Conservation (phyloP, 2,797 vertebrate genomes). For the Hemitrygon akajei region DNA sequence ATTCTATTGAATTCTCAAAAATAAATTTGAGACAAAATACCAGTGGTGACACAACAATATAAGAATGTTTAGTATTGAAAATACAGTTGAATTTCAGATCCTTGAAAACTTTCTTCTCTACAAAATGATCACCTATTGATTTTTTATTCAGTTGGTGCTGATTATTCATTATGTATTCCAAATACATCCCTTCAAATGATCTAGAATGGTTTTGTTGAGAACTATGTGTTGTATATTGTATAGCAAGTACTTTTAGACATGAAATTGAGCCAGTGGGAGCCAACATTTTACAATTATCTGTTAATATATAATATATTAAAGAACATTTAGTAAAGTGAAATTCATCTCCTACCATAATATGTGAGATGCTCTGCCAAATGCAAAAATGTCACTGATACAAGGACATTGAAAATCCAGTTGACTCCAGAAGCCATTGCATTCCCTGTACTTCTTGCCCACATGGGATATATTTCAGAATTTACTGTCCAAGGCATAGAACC, state of each 20-base stretch:
- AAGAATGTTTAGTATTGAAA: too few species aligned
- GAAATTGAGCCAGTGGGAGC: too few species aligned
- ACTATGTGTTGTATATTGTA: not conserved
- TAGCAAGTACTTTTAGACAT: not conserved
- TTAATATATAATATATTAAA: not conserved
- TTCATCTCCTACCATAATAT: conserved; percentile 75
- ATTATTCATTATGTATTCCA: not conserved
- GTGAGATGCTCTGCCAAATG: conserved; percentile 89
- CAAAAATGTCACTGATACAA: conserved; percentile 90
- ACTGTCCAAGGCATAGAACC: conserved; percentile 98
- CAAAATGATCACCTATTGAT: not conserved
- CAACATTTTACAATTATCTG: not conserved
- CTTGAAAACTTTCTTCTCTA: not conserved
- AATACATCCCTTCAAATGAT: not conserved
- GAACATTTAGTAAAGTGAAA: not conserved
- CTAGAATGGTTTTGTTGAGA: not conserved
- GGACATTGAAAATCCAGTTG: conserved; percentile 93
- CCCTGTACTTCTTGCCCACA: conserved; percentile 95
- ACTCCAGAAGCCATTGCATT: conserved; percentile 90
- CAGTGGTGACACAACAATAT: too few species aligned
- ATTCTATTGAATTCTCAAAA: too few species aligned
- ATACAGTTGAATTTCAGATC: too few species aligned
- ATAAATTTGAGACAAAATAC: too few species aligned
- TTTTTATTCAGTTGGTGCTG: not conserved
- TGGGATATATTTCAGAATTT: conserved; percentile 96